These are phyloP conservation scores for Dyspetes luteomarginatus DNA, from an alignment of 2,888 invertebrate genomes.

Conservation along the genomic window DNA sequence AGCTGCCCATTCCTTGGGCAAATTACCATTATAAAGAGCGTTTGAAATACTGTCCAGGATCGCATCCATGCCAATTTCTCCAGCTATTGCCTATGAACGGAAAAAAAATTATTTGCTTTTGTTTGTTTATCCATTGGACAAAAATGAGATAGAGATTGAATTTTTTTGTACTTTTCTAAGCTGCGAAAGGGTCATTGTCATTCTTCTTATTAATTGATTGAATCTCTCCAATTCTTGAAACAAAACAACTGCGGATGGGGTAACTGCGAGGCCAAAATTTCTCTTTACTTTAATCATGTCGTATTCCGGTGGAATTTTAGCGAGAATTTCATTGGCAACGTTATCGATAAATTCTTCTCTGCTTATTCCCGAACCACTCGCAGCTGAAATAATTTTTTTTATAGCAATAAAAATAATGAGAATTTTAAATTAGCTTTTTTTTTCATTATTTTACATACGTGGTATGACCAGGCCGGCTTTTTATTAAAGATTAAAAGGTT, in stretches of 20 bases:
- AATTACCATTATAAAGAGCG: constrained; percentile 92
- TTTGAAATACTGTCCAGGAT: constrained; percentile 92
- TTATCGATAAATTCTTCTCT: constrained; percentile 94
- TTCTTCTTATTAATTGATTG: constrained; percentile 90
- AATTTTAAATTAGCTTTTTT: neutral
- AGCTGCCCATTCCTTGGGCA: constrained; percentile 92
- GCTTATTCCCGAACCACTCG: constrained; percentile 89
- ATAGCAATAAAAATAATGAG: neutral
- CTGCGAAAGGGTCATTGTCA: constrained; percentile 89
- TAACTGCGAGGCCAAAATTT: constrained; percentile 91
- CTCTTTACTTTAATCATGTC: constrained; percentile 93
- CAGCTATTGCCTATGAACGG: constrained; percentile 89
- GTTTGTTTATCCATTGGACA: constrained; percentile 15
- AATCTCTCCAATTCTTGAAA: constrained; percentile 96
- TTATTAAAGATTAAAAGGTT: neutral
- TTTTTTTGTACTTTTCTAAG: constrained; percentile 86
- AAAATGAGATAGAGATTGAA: neutral
- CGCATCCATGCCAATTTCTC: constrained; percentile 96
- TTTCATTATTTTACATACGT: constrained; percentile 45
- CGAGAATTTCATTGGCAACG: constrained; percentile 91
- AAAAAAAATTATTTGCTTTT: constrained; percentile 25
- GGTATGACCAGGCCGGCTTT: constrained; percentile 44
- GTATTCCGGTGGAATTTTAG: constrained; percentile 90
- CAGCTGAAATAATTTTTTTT: constrained; percentile 84
- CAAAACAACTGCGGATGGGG: constrained; percentile 93